These are phyloP conservation scores for Harpalus rubripes DNA, from an alignment of 2,888 invertebrate species.

Conservation along the genomic window DNA sequence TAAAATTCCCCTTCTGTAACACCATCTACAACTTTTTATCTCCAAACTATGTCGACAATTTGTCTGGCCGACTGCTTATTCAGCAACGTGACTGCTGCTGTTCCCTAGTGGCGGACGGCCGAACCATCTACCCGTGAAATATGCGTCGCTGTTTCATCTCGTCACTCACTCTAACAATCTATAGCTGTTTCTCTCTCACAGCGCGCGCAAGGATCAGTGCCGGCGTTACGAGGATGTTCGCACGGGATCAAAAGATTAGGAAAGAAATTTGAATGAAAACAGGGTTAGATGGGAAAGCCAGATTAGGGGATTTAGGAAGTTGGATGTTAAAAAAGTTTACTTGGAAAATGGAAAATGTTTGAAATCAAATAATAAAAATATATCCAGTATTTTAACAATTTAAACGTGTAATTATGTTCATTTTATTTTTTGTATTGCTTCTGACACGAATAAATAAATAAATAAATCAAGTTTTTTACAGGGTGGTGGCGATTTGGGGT, in stretches of 20 bases:
- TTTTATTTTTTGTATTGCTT: too few species aligned
- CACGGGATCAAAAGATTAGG: background rate
- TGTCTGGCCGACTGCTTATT: conserved; percentile 22
- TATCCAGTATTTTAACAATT: too few species aligned
- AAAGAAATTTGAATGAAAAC: background rate
- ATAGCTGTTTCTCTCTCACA: background rate
- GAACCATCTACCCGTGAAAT: conserved; percentile 74
- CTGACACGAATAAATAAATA: too few species aligned
- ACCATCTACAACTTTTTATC: too few species aligned
- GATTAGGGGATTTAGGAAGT: too few species aligned
- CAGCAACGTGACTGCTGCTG: conserved; percentile 70
- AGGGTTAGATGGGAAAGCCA: background rate
- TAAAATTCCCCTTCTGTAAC: too few species aligned
- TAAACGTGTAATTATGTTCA: too few species aligned
- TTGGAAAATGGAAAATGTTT: too few species aligned
- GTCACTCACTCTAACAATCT: background rate
- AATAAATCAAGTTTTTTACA: too few species aligned
- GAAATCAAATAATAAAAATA: too few species aligned
- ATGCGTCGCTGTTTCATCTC: conserved; percentile 71
- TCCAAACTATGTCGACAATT: background rate
- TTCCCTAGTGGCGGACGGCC: conserved; percentile 72
- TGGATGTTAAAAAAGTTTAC: too few species aligned
- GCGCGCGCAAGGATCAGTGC: conserved; percentile 45
- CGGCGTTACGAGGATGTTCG: conserved; percentile 38
- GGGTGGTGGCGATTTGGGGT: too few species aligned